Evolutionary conservation across 2,113 vertebrate genomes (phyloP).

Genomic region (Tretioscincus oriximinensis): DNA sequence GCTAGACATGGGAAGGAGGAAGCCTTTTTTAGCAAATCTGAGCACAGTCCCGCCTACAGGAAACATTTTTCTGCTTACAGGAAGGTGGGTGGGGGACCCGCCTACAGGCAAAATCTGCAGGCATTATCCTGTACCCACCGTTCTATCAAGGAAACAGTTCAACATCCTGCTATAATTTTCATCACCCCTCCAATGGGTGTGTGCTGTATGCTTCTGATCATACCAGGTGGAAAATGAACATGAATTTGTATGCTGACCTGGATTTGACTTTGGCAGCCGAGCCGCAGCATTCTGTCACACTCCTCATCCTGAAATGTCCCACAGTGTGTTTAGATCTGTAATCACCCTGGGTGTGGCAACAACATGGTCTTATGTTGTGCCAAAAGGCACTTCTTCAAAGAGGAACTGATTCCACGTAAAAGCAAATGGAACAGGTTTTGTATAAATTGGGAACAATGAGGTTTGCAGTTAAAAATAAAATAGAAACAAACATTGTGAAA

Average conservation of each 20-base stretch:
- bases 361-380: slow-evolving; percentile 10
- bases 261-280: neutral
- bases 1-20: neutral
- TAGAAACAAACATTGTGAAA: neutral
- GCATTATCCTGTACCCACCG: neutral
- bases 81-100: neutral
- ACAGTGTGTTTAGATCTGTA: slow-evolving; percentile 8
- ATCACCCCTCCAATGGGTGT: neutral
- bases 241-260: slow-evolving; percentile 7
- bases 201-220: neutral
- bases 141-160: neutral
- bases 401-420: neutral
- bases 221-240: neutral
- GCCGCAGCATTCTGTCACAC: neutral
- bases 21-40: too few relatives aligned
- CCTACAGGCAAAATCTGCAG: neutral
- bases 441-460: slow-evolving; percentile 21
- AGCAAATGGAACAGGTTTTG: slow-evolving; percentile 13
- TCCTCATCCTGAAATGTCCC: neutral
- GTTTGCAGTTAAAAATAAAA: slow-evolving; percentile 16
- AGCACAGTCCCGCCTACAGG: too few relatives aligned
- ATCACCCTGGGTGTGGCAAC: slow-evolving; percentile 21
- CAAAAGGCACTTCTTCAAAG: slow-evolving; percentile 27
- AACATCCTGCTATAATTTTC: neutral
- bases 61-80: too few relatives aligned